Conservation (phyloP, 64 coral and sea anemone species). For the Cladopsammia gracilis region DNA sequence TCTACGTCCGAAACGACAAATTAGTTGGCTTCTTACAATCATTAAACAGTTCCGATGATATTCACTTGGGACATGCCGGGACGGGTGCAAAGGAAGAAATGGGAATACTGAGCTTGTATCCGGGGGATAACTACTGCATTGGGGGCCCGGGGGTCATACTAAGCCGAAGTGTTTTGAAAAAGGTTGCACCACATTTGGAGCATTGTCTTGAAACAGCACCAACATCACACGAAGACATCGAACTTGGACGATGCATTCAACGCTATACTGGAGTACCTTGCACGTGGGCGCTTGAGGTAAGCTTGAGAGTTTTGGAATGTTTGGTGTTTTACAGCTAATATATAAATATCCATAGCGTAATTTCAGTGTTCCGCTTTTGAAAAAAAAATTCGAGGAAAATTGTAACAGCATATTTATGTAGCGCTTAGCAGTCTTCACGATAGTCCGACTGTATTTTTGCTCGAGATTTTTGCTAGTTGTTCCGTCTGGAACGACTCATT, state of each 20-base stretch:
- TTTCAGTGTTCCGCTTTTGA: too few relatives aligned
- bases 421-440: too few relatives aligned
- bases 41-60: constrained; percentile 89
- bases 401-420: too few relatives aligned
- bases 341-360: too few relatives aligned
- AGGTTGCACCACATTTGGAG: constrained; percentile 89
- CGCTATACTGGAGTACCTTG: constrained; percentile 89
- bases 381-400: too few relatives aligned
- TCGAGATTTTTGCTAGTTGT: too few relatives aligned
- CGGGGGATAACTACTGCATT: constrained; percentile 97
- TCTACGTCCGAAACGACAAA: constrained; percentile 92
- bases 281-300: constrained; percentile 97
- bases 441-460: too few relatives aligned
- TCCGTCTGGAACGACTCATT: too few relatives aligned
- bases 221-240: constrained; percentile 90
- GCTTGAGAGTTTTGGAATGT: not conserved
- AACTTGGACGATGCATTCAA: constrained; percentile 92
- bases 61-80: constrained; percentile 92
- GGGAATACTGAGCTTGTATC: constrained; percentile 60
- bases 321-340: not conserved
- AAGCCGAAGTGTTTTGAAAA: constrained; percentile 88
- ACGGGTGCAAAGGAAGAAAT: constrained; percentile 72
- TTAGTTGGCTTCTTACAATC: constrained; percentile 74
- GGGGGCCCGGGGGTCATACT: constrained; percentile 88
- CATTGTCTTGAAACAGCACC: constrained; percentile 83